Evolutionary conservation across 2,888 invertebrate species (phyloP).

Genomic region (Baccha elongata): DNA sequence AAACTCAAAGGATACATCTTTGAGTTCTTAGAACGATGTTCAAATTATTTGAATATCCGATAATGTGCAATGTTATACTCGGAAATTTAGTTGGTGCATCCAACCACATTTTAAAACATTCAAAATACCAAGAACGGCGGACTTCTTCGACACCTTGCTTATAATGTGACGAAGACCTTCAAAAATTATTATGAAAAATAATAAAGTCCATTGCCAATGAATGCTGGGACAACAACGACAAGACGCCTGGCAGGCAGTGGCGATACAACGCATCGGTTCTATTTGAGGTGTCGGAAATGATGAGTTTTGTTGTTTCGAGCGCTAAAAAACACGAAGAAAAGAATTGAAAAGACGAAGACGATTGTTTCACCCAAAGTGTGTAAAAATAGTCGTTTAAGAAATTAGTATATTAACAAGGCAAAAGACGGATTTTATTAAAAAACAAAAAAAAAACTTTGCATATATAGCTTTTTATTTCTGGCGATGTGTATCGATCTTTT

Average conservation of each 20-base stretch:
- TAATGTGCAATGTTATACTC: too few relatives aligned
- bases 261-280: background rate
- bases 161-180: too few relatives aligned
- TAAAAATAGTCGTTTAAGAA: slow-evolving; percentile 66
- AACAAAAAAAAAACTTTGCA: slow-evolving; percentile 27
- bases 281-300: too few relatives aligned
- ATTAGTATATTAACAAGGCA: slow-evolving; percentile 43
- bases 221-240: background rate
- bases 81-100: too few relatives aligned
- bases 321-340: background rate
- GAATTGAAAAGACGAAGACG: background rate
- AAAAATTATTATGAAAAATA: too few relatives aligned
- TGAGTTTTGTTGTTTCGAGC: background rate
- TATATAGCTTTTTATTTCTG: slow-evolving; percentile 64
- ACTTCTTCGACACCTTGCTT: too few relatives aligned
- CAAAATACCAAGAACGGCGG: too few relatives aligned
- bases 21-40: too few relatives aligned
- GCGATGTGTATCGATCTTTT: slow-evolving; percentile 67
- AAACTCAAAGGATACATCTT: too few relatives aligned
- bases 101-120: too few relatives aligned
- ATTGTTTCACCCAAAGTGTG: slow-evolving; percentile 51
- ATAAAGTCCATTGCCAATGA: slow-evolving; percentile 10
- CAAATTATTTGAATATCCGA: too few relatives aligned
- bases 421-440: slow-evolving; percentile 31
- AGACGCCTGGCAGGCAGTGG: too few relatives aligned